phyloP scores from a whole-genome alignment of 2,113 vertebrate genomes.

The Cromileptes altivelis region DNA sequence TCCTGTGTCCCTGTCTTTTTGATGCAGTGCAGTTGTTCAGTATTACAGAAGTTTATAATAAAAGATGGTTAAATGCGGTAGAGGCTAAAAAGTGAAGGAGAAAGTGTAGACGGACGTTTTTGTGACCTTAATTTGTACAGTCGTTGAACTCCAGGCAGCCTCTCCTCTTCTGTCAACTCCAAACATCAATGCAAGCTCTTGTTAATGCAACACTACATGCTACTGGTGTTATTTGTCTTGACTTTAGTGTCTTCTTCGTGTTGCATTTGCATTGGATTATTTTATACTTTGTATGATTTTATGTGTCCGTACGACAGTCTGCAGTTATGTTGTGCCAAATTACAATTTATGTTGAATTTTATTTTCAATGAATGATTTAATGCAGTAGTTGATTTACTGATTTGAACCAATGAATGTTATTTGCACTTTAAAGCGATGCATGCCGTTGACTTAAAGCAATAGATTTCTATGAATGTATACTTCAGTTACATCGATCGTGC shows the following conservation, averaged over 20 bases:
- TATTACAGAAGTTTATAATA: not conserved
- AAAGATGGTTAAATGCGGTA: not conserved
- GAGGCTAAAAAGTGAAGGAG: not conserved
- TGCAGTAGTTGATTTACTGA: conserved; percentile 40
- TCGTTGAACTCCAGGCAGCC: not conserved
- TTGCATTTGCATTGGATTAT: conserved; percentile 24
- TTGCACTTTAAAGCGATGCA: conserved; percentile 73
- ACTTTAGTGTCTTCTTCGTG: conserved; percentile 17
- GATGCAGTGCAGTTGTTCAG: conserved; percentile 20
- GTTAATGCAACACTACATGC: not conserved
- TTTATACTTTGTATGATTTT: conserved; percentile 24
- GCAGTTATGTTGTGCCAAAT: conserved; percentile 26
- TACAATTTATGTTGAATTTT: conserved; percentile 27
- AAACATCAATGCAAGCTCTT: conserved; percentile 54
- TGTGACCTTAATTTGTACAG: conserved; percentile 6
- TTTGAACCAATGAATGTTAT: conserved; percentile 58
- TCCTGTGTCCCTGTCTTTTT: not conserved
- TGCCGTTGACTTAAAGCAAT: conserved; percentile 65
- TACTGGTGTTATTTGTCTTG: conserved; percentile 18
- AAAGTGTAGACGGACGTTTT: not conserved
- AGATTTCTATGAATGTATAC: conserved; percentile 57
- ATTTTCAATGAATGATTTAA: conserved; percentile 26
- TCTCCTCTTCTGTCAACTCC: not conserved
- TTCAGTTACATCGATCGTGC: conserved; percentile 11
- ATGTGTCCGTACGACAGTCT: conserved; percentile 18